Conservation (phyloP, 2,888 invertebrate species). For the Drosophila ustulata region DNA sequence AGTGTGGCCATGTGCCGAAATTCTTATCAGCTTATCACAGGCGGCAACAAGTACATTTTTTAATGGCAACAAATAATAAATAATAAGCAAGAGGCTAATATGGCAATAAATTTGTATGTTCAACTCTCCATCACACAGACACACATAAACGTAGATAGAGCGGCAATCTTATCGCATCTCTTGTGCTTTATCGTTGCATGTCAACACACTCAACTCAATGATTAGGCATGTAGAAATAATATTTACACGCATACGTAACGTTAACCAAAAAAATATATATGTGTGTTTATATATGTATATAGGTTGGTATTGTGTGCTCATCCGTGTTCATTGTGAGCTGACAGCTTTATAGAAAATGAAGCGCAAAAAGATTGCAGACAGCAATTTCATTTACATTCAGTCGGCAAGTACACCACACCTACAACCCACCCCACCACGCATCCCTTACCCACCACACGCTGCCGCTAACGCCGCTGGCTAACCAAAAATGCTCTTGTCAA, state of each 20-base stretch:
- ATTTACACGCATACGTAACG: constrained; percentile 12
- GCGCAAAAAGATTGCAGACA: constrained; percentile 59
- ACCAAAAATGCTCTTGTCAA: constrained; percentile 56
- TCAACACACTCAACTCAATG: constrained; percentile 39
- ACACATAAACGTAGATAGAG: constrained; percentile 39
- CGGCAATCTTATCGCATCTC: constrained; percentile 61
- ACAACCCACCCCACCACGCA: not conserved
- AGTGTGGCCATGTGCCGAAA: constrained; percentile 50
- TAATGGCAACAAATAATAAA: constrained; percentile 36
- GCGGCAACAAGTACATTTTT: constrained; percentile 44
- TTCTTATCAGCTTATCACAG: constrained; percentile 48
- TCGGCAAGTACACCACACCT: not conserved
- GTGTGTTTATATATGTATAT: constrained; percentile 12
- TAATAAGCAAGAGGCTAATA: constrained; percentile 37
- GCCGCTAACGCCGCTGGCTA: not conserved
- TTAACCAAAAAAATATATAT: constrained; percentile 4
- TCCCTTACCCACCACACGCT: not conserved
- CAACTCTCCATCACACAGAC: constrained; percentile 1
- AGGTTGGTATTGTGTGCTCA: not conserved
- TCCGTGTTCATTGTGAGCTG: constrained; percentile 29
- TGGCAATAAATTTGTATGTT: constrained; percentile 44
- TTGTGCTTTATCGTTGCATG: constrained; percentile 30
- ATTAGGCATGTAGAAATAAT: constrained; percentile 37
- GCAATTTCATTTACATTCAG: constrained; percentile 49
- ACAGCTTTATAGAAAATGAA: constrained; percentile 57